phyloP scores from a whole-genome alignment of 2,113 vertebrate genomes.

The Python bivittatus region DNA sequence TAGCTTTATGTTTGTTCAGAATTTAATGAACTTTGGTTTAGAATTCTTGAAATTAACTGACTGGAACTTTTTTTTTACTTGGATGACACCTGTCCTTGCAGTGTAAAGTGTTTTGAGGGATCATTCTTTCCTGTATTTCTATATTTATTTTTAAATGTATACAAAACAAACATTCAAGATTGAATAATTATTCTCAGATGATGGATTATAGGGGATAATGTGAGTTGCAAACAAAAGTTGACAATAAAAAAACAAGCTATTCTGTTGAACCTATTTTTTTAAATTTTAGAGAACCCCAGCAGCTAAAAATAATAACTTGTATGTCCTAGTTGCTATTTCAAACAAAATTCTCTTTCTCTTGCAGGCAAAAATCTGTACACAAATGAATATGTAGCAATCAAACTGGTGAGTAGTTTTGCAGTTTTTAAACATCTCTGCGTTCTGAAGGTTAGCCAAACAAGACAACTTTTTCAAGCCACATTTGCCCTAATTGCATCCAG shows the following conservation, averaged over 20 bases:
- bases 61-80: not conserved
- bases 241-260: not conserved
- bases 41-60: not conserved
- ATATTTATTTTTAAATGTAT: not conserved
- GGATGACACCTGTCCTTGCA: not conserved
- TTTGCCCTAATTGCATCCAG: not conserved
- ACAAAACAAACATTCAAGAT: not conserved
- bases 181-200: not conserved
- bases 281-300: not conserved
- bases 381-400: slow-evolving; percentile 98
- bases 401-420: slow-evolving; percentile 88
- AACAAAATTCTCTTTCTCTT: slow-evolving; percentile 49
- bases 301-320: not conserved
- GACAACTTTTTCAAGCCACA: not conserved
- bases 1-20: no score
- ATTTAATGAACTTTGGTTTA: not conserved
- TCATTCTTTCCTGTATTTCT: not conserved
- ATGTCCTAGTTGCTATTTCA: slow-evolving; percentile 15
- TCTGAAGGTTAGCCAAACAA: not conserved
- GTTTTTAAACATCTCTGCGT: slow-evolving; percentile 8
- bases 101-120: not conserved
- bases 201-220: not conserved
- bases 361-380: slow-evolving; percentile 98
- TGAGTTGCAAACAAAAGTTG: not conserved
- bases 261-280: not conserved